Percentiles rank a stretch among this genome's conserved stretches.
Conservation (phyloP, 2,113 vertebrate species). For the Atrichornis clamosus region DNA sequence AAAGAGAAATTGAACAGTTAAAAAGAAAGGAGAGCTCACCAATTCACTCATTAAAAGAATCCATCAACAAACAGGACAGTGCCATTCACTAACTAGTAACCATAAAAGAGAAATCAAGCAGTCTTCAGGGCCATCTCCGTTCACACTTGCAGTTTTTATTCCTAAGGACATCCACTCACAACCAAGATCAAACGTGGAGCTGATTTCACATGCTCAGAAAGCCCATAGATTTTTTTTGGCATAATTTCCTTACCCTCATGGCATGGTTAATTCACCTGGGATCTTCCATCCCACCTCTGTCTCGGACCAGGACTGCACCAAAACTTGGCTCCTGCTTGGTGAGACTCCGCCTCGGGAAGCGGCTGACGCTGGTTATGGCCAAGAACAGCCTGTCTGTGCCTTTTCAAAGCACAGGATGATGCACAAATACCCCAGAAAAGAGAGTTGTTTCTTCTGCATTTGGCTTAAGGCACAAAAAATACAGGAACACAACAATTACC, state of each 20-base stretch:
- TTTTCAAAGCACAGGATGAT: neutral
- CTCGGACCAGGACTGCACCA: neutral
- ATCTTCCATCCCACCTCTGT: neutral
- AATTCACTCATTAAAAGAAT: neutral
- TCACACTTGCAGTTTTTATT: neutral
- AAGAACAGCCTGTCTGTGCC: neutral
- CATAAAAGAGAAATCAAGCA: neutral
- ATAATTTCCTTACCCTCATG: neutral
- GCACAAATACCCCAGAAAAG: neutral
- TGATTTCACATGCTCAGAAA: neutral
- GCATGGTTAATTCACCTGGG: neutral
- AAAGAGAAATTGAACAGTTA: neutral
- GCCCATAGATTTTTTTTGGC: neutral
- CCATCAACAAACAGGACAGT: neutral
- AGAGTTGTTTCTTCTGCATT: neutral
- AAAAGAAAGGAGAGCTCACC: neutral
- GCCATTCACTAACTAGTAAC: neutral
- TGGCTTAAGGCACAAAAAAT: neutral
- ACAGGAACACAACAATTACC: neutral
- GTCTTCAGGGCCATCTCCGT: neutral
- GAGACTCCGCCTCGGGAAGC: rapidly evolving
- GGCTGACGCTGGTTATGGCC: neutral
- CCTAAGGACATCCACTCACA: neutral
- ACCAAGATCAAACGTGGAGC: neutral
- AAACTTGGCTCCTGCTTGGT: neutral